Conservation (phyloP, 1,140 invertebrate species). For the Formica exsecta region DNA sequence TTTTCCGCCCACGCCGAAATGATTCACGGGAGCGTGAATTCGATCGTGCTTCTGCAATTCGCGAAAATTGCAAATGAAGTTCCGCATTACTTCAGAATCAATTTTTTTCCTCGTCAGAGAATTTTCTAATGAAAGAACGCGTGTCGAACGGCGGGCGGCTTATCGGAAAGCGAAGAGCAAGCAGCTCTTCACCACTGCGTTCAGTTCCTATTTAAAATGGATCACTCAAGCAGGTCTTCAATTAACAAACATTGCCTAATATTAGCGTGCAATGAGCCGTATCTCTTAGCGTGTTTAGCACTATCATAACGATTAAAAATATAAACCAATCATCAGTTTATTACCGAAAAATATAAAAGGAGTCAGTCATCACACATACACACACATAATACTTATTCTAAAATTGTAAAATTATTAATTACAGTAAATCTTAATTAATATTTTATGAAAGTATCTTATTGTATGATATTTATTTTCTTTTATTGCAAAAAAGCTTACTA, state of each 20-base stretch:
- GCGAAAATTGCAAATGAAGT: constrained; percentile 14
- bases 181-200: constrained; percentile 92
- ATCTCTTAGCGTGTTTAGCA: constrained; percentile 16
- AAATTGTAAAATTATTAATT: not conserved
- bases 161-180: constrained; percentile 94
- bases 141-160: constrained; percentile 93
- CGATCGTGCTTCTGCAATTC: not conserved
- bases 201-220: constrained; percentile 95
- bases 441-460: too few species aligned
- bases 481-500: too few species aligned
- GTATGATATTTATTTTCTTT: too few species aligned
- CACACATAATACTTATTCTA: not conserved
- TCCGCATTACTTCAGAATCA: constrained; percentile 53
- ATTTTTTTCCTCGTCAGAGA: constrained; percentile 88
- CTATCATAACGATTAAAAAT: not conserved
- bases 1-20: not conserved
- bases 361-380: not conserved
- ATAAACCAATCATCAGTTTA: not conserved
- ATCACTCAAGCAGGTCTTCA: constrained; percentile 95
- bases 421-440: too few species aligned
- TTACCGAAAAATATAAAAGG: not conserved
- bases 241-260: constrained; percentile 57
- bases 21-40: not conserved
- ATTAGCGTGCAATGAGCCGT: not conserved
- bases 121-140: constrained; percentile 96